Evolutionary conservation across 2,797 vertebrate genomes (phyloP), one percentile per base, ranked within the genome.

Genomic region (Benthosema pterotum): DNA sequence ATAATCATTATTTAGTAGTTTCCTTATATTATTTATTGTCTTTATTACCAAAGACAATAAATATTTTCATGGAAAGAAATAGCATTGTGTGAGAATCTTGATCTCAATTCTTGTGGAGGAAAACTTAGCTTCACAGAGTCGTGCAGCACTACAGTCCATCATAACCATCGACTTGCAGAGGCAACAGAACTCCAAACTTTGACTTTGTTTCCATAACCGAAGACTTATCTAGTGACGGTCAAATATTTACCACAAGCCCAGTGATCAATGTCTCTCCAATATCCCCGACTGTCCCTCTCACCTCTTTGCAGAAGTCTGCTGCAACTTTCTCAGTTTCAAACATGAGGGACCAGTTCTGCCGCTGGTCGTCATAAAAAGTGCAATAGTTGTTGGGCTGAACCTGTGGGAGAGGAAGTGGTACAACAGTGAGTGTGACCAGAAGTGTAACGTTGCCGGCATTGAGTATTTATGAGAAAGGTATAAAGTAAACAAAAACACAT

Each of bases 271-370:
- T 51, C 6, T 18, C 12, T 2, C 13, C 48, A 25, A 25, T 25
- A 25, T 25, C 22, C 22, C 22, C 22, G 22, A 25, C 22, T 25
- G 22, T 16, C 12, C 22, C 11, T 8, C 65, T 79, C 59, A 97
- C 97, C 95, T 99, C 95, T 77, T 94, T 98, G 80, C 93, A 94
- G 83, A 99, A 99, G 72, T 96, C 95, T 42, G 85, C 65, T 0
- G 94, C 91, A 3, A 89, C 83, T 60, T 95, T 95, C 61, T 98
- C 96, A 0, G 95, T 94, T 43, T 98, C 96, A 84, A 99, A 99
- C 95, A 98, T 96, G 66, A 99, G 86, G 8, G 97, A 99, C 97
- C 97, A 99, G 86, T 96, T 99, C 80, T 97, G 97, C 57, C 95
- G 93, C 87, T 96, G 95, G 71, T 99, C 97, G 60, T 99, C 97